Base-by-base conservation (phyloP, 2,113 vertebrate genomes). In the Apteryx owenii region DNA sequence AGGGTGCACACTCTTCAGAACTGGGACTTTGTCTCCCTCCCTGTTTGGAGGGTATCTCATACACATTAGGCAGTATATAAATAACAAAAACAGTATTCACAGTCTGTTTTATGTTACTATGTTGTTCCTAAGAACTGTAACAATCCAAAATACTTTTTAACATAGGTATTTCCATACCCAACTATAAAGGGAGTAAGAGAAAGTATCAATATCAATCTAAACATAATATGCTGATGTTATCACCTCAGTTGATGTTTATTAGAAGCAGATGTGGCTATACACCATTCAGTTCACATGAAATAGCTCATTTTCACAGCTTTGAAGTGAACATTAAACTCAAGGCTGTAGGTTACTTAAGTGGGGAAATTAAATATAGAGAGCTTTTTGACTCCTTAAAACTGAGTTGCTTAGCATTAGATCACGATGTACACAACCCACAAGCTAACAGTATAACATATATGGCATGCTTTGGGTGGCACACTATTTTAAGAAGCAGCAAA, bases 381-480 rank as follows among this genome's bases (percentile, higher is more conserved):
- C 31, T 48, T 50, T 70, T 33, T 54, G 19, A 44, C 14, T 84
- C 23, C 69, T 64, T 61, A 38, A 50, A 95, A 64, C 11, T 33
- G 11, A 81, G 60, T 4, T 62, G 62, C 23, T 84, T 53, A 10
- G 23, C 44, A 40, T 40, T 36, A 88, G 25, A 70, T 44, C 2
- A 3, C 61, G 54, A 83, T 3, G 19, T 29, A 75, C 1, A 3
- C 40, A 86, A 58, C 13, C 50, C 58, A 44, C 26, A 58, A 9
- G 7, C 7, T 48, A 81, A 12, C 12, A n/a, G 51, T 36, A 75
- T 29, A 84, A 76, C 48, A 64, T 3, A 54, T 65, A 36, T 0
- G 0, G 26, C 20, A 33, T 3, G 38, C 17, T 77, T 65, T 73
- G 56, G 0, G 1, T 18, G 44, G 51, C 38, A 78, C 3, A 1